Base-by-base conservation (phyloP, 2,113 vertebrate genomes). In the Lepisosteus osseus region DNA sequence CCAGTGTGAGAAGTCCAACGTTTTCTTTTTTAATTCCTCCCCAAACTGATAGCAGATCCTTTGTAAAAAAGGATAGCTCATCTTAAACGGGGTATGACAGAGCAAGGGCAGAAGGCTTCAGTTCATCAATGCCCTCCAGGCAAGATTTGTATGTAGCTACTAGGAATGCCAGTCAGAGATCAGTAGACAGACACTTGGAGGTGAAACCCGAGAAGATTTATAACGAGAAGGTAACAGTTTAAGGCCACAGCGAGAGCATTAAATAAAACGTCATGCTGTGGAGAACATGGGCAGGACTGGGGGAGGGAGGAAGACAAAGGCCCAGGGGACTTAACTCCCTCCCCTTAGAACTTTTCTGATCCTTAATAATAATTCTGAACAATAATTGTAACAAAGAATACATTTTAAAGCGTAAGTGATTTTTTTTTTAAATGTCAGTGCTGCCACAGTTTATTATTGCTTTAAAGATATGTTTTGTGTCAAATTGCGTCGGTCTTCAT, bases 121-220 rank as follows among this genome's bases (percentile, higher is more conserved):
- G 81, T 85, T 87, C 80, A 81, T 77, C 74, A 77, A 65, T 74
- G 68, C 47, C 70, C 57, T 55, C 74, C 66, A 71, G 63, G 47
- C 65, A 59, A 66, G 73, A 74, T 72, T 76, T 75, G 65, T 78
- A 67, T 63, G 77, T 82, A 55, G 77, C 15, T 15, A 79, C 77
- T 72, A 78, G 73, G 81, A 77, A 77, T 15, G 82, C 74, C 72
- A 76, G 55, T 85, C 61, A 72, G 78, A 80, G 82, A 83, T 79
- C 79, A 77, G 77, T 70, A 79, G 77, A 85, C 83, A 70, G 87
- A 84, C 83, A 82, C 80, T 83, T 14, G 77, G 86, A 87, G 86
- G 87, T 92, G 93, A 93, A 94, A 94, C 82, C 87, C 79, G 92
- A 94, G 92, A 88, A 72, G 84, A 84, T 90, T 93, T 93, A 91